These are phyloP conservation scores for Nephrocerus scutellatus DNA, from an alignment of 2,888 invertebrate genomes.

Conservation along the genomic window DNA sequence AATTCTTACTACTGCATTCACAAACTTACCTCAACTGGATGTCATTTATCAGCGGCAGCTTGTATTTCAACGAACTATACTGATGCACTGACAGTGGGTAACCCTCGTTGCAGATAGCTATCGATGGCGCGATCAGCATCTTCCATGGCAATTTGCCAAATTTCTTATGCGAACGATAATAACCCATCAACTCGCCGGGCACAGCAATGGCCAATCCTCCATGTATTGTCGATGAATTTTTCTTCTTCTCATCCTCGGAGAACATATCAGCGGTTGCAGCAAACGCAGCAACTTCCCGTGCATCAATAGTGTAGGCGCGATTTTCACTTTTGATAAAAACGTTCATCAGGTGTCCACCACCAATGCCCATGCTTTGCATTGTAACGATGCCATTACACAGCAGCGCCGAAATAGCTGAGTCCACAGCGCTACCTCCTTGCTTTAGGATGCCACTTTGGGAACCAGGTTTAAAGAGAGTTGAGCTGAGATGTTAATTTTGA, in stretches of 20 bases:
- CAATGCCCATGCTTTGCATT: conserved; percentile 71
- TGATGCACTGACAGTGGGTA: conserved; percentile 56
- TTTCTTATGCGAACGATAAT: conserved; percentile 63
- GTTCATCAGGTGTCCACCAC: conserved; percentile 75
- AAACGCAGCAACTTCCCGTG: conserved; percentile 68
- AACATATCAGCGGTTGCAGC: conserved; percentile 50
- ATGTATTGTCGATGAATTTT: conserved; percentile 32
- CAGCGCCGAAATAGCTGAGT: conserved; percentile 75
- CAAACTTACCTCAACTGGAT: conserved; percentile 48
- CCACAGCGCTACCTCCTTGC: conserved; percentile 66
- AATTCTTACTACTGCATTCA: no score
- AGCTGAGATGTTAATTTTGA: no score
- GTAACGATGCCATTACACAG: conserved; percentile 77
- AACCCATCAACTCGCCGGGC: conserved; percentile 78
- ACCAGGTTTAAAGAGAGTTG: neutral
- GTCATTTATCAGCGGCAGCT: conserved; percentile 30
- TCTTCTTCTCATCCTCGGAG: conserved; percentile 20
- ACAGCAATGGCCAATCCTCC: conserved; percentile 68
- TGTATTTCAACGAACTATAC: conserved; percentile 47
- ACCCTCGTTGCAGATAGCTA: conserved; percentile 60
- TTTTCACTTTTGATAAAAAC: conserved; percentile 58
- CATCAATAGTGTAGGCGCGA: conserved; percentile 61
- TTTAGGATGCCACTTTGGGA: conserved; percentile 34
- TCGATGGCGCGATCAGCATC: conserved; percentile 58
- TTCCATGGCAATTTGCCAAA: conserved; percentile 74